Evolutionary conservation across 1,140 invertebrate species (phyloP).

Genomic region (Hirudo medicinalis): DNA sequence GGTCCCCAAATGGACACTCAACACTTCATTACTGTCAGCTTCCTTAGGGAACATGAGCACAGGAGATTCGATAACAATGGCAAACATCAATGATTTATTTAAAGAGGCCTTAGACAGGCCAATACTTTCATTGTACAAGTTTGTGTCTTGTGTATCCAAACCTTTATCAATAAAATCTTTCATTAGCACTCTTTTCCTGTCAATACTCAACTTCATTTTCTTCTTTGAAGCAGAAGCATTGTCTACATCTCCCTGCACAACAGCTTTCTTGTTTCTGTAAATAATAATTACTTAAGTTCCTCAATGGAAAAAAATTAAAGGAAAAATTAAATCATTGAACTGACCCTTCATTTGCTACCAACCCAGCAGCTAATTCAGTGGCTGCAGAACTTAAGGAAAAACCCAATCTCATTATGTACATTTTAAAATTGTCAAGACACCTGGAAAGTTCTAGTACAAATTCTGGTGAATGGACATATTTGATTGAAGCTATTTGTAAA

Average conservation of each 20-base stretch:
- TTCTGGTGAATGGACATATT: constrained; percentile 77
- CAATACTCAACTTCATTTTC: constrained; percentile 11
- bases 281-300: constrained; percentile 11
- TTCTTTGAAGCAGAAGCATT: too few relatives aligned
- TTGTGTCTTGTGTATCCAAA: too few relatives aligned
- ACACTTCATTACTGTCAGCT: constrained; percentile 62
- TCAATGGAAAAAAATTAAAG: too few relatives aligned
- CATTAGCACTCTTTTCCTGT: constrained; percentile 13
- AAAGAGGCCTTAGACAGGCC: too few relatives aligned
- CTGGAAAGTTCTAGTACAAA: constrained; percentile 68
- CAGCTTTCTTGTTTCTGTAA: too few relatives aligned
- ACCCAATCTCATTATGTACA: constrained; percentile 55
- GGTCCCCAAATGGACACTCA: constrained; percentile 82
- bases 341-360: constrained; percentile 46
- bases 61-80: constrained; percentile 72
- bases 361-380: constrained; percentile 78
- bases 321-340: too few relatives aligned
- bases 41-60: constrained; percentile 70
- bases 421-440: constrained; percentile 61
- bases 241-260: too few relatives aligned
- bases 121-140: too few relatives aligned
- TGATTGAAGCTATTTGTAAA: constrained; percentile 74
- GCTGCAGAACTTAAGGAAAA: constrained; percentile 75
- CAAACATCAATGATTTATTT: constrained; percentile 27
- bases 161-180: background rate